Evolutionary conservation across 1,140 invertebrate genomes (phyloP).

Genomic region (Phthorimaea operculella): DNA sequence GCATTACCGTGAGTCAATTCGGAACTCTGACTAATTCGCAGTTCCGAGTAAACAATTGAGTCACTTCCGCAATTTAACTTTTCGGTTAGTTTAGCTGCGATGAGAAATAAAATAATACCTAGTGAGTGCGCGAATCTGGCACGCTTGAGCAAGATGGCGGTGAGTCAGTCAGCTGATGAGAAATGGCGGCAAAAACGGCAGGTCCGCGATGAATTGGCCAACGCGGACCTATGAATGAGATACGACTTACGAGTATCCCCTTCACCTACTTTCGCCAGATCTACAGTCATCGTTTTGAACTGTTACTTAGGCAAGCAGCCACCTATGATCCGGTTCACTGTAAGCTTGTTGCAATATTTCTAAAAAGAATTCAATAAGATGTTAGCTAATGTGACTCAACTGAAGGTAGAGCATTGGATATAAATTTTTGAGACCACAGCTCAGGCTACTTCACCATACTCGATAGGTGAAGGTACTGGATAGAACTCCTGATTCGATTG

Average conservation of each 20-base stretch:
- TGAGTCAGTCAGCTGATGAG: neutral
- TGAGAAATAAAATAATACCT: neutral
- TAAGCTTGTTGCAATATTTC: no score
- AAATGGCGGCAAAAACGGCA: neutral
- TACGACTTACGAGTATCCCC: neutral
- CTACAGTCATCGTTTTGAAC: no score
- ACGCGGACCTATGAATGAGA: neutral
- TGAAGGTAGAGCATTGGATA: no score
- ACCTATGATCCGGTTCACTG: no score
- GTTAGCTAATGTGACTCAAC: no score
- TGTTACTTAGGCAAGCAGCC: no score
- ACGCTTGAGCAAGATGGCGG: neutral
- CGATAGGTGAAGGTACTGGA: no score
- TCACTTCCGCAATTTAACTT: conserved; percentile 39
- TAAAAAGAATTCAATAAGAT: no score
- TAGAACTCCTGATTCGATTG: no score
- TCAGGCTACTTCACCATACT: no score
- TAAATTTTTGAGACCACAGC: no score
- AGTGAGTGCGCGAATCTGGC: neutral
- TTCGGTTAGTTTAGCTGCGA: conserved; percentile 13
- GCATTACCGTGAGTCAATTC: conserved; percentile 26
- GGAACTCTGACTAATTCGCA: conserved; percentile 43
- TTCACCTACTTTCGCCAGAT: conserved; percentile 4
- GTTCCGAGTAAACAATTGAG: conserved; percentile 51
- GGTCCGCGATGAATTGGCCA: neutral